phyloP scores from a whole-genome alignment of 2,797 vertebrate species.

The Furcifer pardalis region DNA sequence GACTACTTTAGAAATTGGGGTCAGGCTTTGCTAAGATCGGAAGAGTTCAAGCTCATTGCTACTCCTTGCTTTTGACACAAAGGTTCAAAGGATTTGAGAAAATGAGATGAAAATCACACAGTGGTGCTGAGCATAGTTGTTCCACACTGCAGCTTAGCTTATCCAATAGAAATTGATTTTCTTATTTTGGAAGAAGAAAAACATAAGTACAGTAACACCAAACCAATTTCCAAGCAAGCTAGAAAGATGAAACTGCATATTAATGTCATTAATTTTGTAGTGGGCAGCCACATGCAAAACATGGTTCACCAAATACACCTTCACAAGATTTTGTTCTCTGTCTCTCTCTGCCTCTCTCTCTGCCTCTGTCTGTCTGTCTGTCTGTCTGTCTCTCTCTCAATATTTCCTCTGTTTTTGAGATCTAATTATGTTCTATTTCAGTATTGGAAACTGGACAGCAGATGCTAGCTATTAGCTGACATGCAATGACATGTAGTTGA shows the following conservation, averaged over 20 bases:
- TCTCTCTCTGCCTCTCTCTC: no score
- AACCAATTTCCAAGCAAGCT: not conserved
- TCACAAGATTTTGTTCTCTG: not conserved
- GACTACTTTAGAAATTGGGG: not conserved
- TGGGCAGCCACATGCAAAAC: not conserved
- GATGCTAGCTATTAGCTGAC: no score
- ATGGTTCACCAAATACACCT: not conserved
- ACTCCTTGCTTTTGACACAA: conserved; percentile 1
- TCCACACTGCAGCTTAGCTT: not conserved
- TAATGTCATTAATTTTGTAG: not conserved
- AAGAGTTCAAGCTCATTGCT: not conserved
- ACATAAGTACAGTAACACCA: not conserved
- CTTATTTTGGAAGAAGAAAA: not conserved
- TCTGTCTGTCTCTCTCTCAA: no score
- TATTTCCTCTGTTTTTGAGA: no score
- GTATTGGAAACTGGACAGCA: no score
- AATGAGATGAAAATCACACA: conserved; percentile 1
- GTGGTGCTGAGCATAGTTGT: not conserved
- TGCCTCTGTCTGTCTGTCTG: no score
- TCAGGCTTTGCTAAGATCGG: conserved; percentile 2
- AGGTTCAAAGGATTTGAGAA: not conserved
- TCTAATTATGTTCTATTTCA: no score
- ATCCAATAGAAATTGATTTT: not conserved
- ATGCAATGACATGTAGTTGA: no score
- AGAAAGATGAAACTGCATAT: not conserved